Base-by-base conservation (phyloP, 2,888 invertebrate genomes). In the Drosophila leonis region DNA sequence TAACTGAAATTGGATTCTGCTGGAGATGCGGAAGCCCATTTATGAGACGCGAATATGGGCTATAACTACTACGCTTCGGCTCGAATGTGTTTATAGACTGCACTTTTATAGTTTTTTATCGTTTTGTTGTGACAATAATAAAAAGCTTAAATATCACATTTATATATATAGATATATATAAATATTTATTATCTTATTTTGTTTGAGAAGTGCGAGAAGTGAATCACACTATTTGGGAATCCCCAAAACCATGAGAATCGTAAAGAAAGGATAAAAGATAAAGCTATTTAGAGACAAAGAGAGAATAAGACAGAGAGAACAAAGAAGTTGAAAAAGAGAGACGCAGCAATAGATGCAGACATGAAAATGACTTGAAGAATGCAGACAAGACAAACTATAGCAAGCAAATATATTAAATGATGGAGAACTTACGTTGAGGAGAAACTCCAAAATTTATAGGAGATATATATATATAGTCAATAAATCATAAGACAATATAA, bases 11-110 rank as follows among this genome's bases (percentile, higher is more conserved):
- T 61, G 39, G 59, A 69, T 57, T 69, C 60, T 33, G 27, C 60
- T 48, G 29, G 70, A 65, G 55, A 70, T 52, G 63, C 75, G 77
- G 77, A 79, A 77, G 77, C 41, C 65, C 80, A 64, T 70, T 55
- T 78, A 70, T 55, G 65, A 42, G 57, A 1, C 24, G 42, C 41
- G 39, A 55, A 62, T 51, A 69, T 74, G 59, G 54, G 42, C 75
- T 61, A 79, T 66, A 60, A 68, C 33, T 60, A 27, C 20, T 20
- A 20, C 31, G 48, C 12, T 24, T 37, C 27, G 35, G 57, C 57
- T 33, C 41, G 15, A 54, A 35, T 63, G 33, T 57, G 64, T 61
- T 65, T 60, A 78, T 68, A 48, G 59, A 49, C 37, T 65, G 61
- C 42, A 55, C 46, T 56, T 69, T 51, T 55, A 69, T 60, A 41